phyloP scores from a whole-genome alignment of 2,888 invertebrate genomes.

The Acanthopleura granulata region DNA sequence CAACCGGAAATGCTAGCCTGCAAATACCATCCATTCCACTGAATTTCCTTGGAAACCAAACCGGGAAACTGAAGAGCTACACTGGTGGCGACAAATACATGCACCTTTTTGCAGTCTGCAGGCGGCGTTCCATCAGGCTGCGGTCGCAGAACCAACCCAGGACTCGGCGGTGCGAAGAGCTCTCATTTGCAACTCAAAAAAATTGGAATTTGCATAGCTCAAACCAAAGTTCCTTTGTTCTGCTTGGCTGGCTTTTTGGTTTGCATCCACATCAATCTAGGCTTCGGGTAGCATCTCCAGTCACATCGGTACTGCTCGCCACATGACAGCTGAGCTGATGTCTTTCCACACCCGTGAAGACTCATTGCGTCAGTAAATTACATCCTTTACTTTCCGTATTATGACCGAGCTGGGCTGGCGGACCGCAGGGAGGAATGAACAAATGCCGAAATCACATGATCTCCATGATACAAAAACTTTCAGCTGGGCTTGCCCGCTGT shows the following conservation, averaged over 20 bases:
- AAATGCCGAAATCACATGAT: no score
- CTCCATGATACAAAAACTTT: no score
- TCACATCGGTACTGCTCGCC: no score
- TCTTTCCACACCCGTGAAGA: no score
- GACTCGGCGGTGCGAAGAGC: no score
- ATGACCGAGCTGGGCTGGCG: no score
- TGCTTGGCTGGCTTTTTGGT: background rate
- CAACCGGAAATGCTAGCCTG: background rate
- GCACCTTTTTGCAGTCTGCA: background rate
- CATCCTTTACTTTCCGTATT: background rate
- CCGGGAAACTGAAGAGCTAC: background rate
- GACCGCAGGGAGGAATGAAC: no score
- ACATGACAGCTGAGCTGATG: no score
- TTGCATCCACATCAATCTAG: background rate
- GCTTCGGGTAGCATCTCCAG: background rate
- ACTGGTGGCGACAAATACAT: background rate
- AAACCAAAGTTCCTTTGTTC: background rate
- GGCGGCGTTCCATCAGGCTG: background rate
- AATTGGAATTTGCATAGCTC: background rate
- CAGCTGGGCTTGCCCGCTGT: no score
- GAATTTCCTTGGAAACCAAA: background rate
- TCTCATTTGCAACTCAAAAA: background rate
- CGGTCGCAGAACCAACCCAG: background rate
- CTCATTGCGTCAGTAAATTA: background rate
- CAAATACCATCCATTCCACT: background rate